These are phyloP conservation scores for Seriola quinqueradiata DNA, from an alignment of 2,113 vertebrate genomes.

Conservation along the genomic window DNA sequence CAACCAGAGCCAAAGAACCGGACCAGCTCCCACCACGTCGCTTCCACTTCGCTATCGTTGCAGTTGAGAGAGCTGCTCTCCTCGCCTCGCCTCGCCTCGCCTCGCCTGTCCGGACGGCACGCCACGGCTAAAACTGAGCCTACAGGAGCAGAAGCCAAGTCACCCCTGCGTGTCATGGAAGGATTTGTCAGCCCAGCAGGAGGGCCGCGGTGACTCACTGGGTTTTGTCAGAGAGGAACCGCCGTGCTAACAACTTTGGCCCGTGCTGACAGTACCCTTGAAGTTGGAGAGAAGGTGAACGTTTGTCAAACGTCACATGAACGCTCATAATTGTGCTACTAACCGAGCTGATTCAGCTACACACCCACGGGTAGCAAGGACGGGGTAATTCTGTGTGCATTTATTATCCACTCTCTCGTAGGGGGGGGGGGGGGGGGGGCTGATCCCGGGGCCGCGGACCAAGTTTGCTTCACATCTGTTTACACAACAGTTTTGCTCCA, in stretches of 20 bases:
- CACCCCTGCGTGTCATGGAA: slow-evolving; percentile 50
- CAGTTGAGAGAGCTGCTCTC: too few relatives aligned
- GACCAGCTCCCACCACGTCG: too few relatives aligned
- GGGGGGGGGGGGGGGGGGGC: background rate
- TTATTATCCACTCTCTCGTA: slow-evolving; percentile 31
- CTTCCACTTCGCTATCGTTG: too few relatives aligned
- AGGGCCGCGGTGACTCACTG: slow-evolving; percentile 51
- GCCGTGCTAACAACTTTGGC: slow-evolving; percentile 43
- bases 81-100: too few relatives aligned
- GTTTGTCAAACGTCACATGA: slow-evolving; percentile 55
- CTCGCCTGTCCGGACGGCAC: too few relatives aligned
- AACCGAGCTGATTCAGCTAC: slow-evolving; percentile 65
- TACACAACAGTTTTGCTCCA: slow-evolving; percentile 16
- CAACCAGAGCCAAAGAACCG: too few relatives aligned
- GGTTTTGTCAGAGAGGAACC: slow-evolving; percentile 49
- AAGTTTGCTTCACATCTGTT: slow-evolving; percentile 47
- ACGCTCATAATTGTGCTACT: slow-evolving; percentile 41
- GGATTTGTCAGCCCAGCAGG: slow-evolving; percentile 55
- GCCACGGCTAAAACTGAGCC: slow-evolving; percentile 4
- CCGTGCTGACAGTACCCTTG: slow-evolving; percentile 41
- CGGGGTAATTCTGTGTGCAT: slow-evolving; percentile 44
- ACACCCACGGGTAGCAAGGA: slow-evolving; percentile 42
- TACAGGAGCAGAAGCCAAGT: slow-evolving; percentile 28
- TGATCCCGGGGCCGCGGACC: slow-evolving; percentile 32
- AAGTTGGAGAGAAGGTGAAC: slow-evolving; percentile 60